phyloP scores from a whole-genome alignment of 2,797 vertebrate species.

The Chromis chromis region DNA sequence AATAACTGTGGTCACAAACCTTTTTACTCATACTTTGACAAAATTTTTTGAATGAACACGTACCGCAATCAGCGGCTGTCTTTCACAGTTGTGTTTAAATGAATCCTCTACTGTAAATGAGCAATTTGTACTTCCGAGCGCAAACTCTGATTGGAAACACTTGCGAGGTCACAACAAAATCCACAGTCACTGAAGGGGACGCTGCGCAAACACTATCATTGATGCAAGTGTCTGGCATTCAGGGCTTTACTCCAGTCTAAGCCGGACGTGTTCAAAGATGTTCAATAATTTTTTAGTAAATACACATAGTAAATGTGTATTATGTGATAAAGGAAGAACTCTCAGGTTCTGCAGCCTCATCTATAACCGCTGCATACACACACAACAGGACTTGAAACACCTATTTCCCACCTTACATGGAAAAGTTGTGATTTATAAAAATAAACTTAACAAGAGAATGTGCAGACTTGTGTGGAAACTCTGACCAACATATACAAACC shows the following conservation, averaged over 20 bases:
- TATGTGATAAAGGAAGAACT: too few species aligned
- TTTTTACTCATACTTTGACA: conserved; percentile 30
- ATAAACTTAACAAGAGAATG: neutral
- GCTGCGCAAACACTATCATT: neutral
- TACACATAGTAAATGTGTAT: too few species aligned
- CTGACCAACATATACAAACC: too few species aligned
- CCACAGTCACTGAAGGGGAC: neutral
- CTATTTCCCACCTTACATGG: too few species aligned
- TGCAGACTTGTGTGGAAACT: neutral
- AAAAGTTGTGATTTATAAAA: neutral
- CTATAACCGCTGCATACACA: too few species aligned
- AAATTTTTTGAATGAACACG: conserved; percentile 4
- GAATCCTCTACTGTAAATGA: neutral
- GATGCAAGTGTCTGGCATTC: neutral
- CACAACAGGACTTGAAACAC: too few species aligned
- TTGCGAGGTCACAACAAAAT: neutral
- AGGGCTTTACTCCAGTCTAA: neutral
- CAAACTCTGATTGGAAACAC: neutral
- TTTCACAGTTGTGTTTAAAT: conserved; percentile 24
- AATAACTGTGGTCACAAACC: conserved; percentile 27
- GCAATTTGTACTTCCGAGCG: neutral
- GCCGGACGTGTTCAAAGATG: neutral
- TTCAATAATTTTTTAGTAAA: too few species aligned
- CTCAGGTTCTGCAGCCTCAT: too few species aligned
- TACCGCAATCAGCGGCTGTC: neutral